phyloP scores from a whole-genome alignment of 2,113 vertebrate genomes.

The Apaloderma vittatum region DNA sequence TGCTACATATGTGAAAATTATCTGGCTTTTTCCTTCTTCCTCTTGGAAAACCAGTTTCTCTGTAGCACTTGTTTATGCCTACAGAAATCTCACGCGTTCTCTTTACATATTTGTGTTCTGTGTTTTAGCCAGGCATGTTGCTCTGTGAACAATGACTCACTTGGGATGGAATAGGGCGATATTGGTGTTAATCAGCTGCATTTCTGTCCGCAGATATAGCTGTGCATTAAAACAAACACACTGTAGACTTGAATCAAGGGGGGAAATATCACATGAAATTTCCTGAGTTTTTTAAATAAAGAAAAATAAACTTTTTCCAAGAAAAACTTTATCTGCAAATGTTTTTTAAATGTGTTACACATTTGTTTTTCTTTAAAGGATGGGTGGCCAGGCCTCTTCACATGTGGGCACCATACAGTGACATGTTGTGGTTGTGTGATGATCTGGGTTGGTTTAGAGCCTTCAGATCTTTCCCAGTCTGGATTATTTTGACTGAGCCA shows the following conservation, averaged over 20 bases:
- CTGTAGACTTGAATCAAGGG: constrained; percentile 25
- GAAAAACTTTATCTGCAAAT: constrained; percentile 40
- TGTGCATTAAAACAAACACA: not conserved
- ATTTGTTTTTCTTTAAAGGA: constrained; percentile 46
- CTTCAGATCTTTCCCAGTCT: not conserved
- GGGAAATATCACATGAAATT: constrained; percentile 20
- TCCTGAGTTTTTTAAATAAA: not conserved
- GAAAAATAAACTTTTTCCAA: not conserved
- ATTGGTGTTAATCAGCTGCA: constrained; percentile 19
- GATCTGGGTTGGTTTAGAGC: not conserved
- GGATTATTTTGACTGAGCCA: not conserved
- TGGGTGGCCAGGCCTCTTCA: constrained; percentile 28
- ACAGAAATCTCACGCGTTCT: not conserved
- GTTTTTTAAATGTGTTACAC: constrained; percentile 29
- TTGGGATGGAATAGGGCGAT: not conserved
- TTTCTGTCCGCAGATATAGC: not conserved
- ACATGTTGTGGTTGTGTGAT: not conserved
- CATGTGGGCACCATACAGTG: constrained; percentile 29
- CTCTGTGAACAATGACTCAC: not conserved
- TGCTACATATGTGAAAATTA: not conserved
- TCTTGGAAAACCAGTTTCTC: not conserved
- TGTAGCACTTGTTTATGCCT: not conserved
- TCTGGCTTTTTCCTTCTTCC: not conserved
- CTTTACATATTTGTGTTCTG: not conserved
- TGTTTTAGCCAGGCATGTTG: not conserved